Base-by-base conservation (phyloP, 92 coral and sea anemone species). In the Virgularia gustaviana region DNA sequence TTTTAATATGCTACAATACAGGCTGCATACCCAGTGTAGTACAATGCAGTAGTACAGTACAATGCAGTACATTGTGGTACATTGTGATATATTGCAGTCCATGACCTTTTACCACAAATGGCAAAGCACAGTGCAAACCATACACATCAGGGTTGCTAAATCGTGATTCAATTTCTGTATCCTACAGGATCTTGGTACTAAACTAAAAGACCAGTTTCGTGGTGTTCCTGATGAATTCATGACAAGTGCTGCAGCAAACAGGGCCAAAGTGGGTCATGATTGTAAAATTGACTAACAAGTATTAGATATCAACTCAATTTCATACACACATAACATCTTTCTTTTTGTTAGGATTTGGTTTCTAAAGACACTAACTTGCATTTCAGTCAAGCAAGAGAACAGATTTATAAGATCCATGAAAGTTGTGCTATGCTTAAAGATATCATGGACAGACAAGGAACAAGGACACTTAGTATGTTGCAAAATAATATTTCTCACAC, bases 181-280 rank as follows among this genome's bases (percentile, higher is more conserved):
- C 28, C 53, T 8, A 0, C 32, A 94, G 99, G 99, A 94, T 76
- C 81, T 94, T 66, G 99, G 99, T 31, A 88, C 84, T 76, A 94
- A 94, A 64, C 81, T 94, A 78, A 94, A 94, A 64, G 99, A 94
- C 34, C 99, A 94, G 81, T 94, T 87, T 71, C 89, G 84, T 64
- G 67, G 83, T 32, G 79, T 84, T 71, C 99, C 99, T 37, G 99
- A 94, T 87, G 99, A 94, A 63, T 94, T 94, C 78, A 87, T 87
- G 81, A 79, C 89, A 34, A 94, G 95, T 80, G 90, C 96, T 34
- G 78, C 90, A 28, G 82, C 96, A 58, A 81, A 84, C 42, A 88
- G 79, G 70, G 83, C 96, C 24, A 94, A 82, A 86, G 99, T 89
- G 70, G 11, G 28, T 24, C 35, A 24, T 16, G 35, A 9, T 18